A percentile compares a stretch with the other conserved stretches of the same genome.
These are phyloP conservation scores for Sebastes paucispinis DNA, from an alignment of 2,797 vertebrate species.

Conservation along the genomic window DNA sequence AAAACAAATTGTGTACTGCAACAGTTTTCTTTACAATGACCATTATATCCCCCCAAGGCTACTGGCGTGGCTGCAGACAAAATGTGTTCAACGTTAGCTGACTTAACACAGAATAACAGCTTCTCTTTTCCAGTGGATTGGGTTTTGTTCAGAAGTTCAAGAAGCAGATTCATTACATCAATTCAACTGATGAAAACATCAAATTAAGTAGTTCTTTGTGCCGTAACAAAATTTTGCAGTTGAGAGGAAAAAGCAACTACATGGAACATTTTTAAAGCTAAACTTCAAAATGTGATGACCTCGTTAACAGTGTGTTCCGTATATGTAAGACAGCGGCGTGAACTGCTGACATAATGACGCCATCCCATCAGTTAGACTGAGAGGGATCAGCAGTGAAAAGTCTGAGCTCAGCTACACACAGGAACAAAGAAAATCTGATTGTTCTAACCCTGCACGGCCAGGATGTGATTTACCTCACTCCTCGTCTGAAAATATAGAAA, in stretches of 20 bases:
- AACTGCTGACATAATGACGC: background rate
- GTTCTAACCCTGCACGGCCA: constrained; percentile 9
- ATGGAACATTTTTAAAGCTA: background rate
- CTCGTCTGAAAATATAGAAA: constrained; percentile 44
- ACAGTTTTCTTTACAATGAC: background rate
- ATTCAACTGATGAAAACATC: background rate
- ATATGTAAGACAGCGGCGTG: background rate
- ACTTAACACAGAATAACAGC: background rate
- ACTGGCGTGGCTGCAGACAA: background rate
- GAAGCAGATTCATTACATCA: background rate
- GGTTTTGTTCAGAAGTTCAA: background rate
- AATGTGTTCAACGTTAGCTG: background rate
- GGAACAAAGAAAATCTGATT: constrained; percentile 25
- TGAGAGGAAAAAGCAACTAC: background rate
- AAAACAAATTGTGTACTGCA: background rate
- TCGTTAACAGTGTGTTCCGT: background rate
- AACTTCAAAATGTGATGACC: background rate
- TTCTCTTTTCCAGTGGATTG: background rate
- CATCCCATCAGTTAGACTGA: background rate
- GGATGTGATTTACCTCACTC: constrained; percentile 40
- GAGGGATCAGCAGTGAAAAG: background rate
- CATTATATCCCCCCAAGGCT: background rate
- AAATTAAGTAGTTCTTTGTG: background rate
- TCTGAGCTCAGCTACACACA: constrained; percentile 5
- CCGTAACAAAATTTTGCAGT: background rate